A percentile compares a stretch with the other conserved stretches of the same genome.
Evolutionary conservation across 2,797 vertebrate genomes (phyloP).

Genomic region (Neopelma chrysocephalum): DNA sequence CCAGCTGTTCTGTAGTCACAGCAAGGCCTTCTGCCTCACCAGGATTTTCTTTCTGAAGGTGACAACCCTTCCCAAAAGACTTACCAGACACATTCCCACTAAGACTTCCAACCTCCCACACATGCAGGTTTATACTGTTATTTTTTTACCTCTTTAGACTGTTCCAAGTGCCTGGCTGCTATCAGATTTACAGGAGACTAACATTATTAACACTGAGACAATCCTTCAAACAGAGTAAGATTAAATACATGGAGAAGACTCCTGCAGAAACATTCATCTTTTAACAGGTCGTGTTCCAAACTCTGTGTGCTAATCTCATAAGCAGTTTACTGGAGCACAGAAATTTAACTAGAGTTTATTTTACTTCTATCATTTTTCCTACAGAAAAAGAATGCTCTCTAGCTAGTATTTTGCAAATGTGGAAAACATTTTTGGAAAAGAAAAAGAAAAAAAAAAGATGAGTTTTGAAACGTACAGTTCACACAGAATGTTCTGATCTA

Average conservation of each 20-base stretch:
- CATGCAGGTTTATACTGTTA: neutral
- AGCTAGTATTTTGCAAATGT: neutral
- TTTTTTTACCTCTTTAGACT: neutral
- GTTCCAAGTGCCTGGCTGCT: neutral
- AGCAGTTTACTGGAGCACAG: neutral
- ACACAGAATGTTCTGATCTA: neutral
- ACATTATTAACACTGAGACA: neutral
- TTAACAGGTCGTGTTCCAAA: neutral
- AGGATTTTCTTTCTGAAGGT: neutral
- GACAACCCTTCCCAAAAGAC: neutral
- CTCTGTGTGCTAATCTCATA: neutral
- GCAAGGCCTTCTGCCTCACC: neutral
- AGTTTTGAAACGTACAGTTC: neutral
- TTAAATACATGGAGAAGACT: neutral
- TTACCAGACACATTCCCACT: neutral
- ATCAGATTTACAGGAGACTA: neutral
- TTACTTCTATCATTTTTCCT: conserved; percentile 3
- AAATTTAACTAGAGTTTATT: conserved; percentile 36
- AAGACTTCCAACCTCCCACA: neutral
- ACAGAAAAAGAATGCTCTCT: neutral
- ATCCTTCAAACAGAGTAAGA: conserved; percentile 24
- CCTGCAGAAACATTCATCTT: conserved; percentile 9
- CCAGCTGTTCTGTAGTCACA: neutral
- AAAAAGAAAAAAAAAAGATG: neutral
- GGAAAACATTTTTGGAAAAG: neutral